Conservation (phyloP, 2,888 invertebrate genomes). For the Eubasilissa splendida region DNA sequence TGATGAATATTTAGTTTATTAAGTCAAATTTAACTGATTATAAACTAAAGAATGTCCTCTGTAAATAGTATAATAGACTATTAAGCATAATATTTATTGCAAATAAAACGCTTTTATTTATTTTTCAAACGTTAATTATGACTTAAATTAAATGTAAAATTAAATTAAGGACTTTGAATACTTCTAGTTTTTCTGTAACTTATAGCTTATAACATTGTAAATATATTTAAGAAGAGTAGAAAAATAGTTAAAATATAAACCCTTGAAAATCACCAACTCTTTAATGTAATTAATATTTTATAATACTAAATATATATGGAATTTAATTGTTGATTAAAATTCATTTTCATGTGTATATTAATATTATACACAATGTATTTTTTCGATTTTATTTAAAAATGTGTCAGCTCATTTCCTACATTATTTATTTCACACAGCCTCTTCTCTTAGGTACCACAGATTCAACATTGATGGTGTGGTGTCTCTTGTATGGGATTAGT, state of each 20-base stretch:
- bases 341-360: background rate
- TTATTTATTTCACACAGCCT: too few relatives aligned
- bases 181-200: background rate
- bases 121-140: slow-evolving; percentile 19
- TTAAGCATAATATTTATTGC: slow-evolving; percentile 25
- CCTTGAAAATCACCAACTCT: too few relatives aligned
- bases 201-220: slow-evolving; percentile 4
- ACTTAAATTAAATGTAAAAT: slow-evolving; percentile 23
- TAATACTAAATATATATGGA: background rate
- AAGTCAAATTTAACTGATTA: slow-evolving; percentile 27
- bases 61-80: slow-evolving; percentile 25
- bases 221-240: slow-evolving; percentile 6
- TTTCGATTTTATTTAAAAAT: background rate
- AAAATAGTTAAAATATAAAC: slow-evolving; percentile 1
- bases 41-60: slow-evolving; percentile 9
- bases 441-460: too few relatives aligned
- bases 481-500: too few relatives aligned
- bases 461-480: too few relatives aligned
- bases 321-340: background rate
- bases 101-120: slow-evolving; percentile 35
- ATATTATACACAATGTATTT: background rate
- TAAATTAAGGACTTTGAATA: slow-evolving; percentile 6
- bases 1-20: slow-evolving; percentile 3
- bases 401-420: background rate
- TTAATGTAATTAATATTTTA: background rate